These are phyloP conservation scores for Oreotrochilus melanogaster DNA, from an alignment of 2,113 vertebrate genomes.

Conservation along the genomic window DNA sequence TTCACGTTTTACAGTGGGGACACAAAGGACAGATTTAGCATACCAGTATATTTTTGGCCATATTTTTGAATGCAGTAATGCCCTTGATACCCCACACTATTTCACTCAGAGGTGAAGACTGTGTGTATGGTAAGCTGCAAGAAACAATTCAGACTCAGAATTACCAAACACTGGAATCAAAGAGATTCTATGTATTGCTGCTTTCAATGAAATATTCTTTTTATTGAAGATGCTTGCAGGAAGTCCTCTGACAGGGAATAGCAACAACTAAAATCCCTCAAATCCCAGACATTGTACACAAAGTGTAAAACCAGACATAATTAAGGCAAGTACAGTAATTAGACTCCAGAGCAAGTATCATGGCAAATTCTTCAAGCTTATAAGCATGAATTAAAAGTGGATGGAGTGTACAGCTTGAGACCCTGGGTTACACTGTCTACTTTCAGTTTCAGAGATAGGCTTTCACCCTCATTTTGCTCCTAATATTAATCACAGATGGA, in stretches of 20 bases:
- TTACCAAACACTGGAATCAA: not conserved
- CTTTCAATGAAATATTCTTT: not conserved
- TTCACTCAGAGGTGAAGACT: not conserved
- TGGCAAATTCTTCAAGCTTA: not conserved
- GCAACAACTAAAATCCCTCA: not conserved
- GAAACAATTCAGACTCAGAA: not conserved
- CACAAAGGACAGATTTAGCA: not conserved
- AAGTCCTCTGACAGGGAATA: not conserved
- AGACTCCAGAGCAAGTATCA: not conserved
- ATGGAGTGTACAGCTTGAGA: not conserved
- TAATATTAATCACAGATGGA: conserved; percentile 56
- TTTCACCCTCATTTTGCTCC: conserved; percentile 16
- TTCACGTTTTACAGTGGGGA: not conserved
- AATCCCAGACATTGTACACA: not conserved
- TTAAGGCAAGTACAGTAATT: not conserved
- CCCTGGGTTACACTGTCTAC: not conserved
- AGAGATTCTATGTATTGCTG: not conserved
- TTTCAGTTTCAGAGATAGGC: not conserved
- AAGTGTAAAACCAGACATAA: not conserved
- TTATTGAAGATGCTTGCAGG: not conserved
- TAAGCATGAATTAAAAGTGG: not conserved
- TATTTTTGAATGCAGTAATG: not conserved
- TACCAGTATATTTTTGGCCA: not conserved
- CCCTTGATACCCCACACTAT: rapidly evolving
- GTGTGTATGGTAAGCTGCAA: not conserved